Evolutionary conservation across 2,113 vertebrate genomes (phyloP), one percentile per base, ranked within the genome.

Genomic region (Platycercus adscitus): DNA sequence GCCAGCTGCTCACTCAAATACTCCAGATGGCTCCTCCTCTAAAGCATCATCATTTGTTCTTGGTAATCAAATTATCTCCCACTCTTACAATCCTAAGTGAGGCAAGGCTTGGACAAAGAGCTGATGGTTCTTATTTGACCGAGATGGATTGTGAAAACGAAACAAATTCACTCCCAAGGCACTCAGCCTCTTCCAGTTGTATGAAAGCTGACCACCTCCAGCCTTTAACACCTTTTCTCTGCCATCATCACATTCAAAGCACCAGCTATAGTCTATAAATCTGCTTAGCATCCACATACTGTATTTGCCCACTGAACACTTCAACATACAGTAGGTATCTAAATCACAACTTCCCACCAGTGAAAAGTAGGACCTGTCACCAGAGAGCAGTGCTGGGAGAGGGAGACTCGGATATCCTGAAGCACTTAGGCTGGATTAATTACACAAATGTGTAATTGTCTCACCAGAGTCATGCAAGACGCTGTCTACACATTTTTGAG

Each of bases 11-110:
- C 93, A 29, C 91, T 95, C 86, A 75, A 41, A 91, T 60, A 72
- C 87, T 96, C 93, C 87, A 94, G 90, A 96, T 96, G 93, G 94
- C 94, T 93, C 95, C 95, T 95, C 93, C 95, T 93, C 94, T 91
- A 94, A 93, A 94, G 66, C 90, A 96, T 76, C 88, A 96, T 61
- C 91, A 73, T 94, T 97, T 93, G 56, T 92, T 89, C 85, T 82
- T 31, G 18, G 80, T 92, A 96, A 95, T 89, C 83, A 90, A 96
- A 93, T 96, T 89, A 86, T 85, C 84, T 92, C 90, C 89, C 86
- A 81, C 81, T 97, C 79, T 55, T 49, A 86, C 60, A 75, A 92
- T 75, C 66, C 37, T 16, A 72, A 92, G 33, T 28, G 76, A 95
- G 52, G 86, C 94, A 95, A 84, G 61, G 89, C 81, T 72, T 68